Evolutionary conservation across 2,888 invertebrate genomes (phyloP), one percentile per base, ranked within the genome.

Genomic region (Elysia crispata): DNA sequence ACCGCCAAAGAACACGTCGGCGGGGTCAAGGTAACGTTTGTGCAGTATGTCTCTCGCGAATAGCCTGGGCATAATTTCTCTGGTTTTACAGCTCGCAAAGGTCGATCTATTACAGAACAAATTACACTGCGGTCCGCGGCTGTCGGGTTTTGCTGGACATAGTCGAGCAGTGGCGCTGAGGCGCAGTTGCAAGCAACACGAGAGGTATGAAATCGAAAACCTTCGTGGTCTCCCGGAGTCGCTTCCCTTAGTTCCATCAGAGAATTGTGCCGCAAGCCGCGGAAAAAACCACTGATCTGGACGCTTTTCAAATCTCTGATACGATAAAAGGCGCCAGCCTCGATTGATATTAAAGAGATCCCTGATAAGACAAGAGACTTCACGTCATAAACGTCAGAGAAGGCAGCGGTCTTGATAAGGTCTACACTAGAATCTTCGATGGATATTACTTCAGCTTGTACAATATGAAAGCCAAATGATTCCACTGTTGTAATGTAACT

Each of bases 231-330:
- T 20, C 73, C 73, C 13, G 78, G 72, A 5, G 72, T 78, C 6
- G 78, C 78, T 28, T 73, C 64, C 25, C 72, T 18, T 23, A 78
- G 66, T 13, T 30, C 28, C 78, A 72, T 73, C 20, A 78, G 0
- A 6, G 78, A 50, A 23, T 73, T 69, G 60, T 73, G 73, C 18
- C 41, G 50, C 33, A 78, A 1, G 0, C 62, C 50, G 13, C 20
- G 15, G 57, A 78, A 73, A 0, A 0, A 41, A 64, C 62, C 60
- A 1, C n/a, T 8, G 30, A 78, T 72, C 1, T 28, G 8, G 31
- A 78, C 72, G 0, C 41, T 78, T 11, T 73, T 8, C n/a, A 78
- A 30, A 3, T 64, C 30, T 11, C 20, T 15, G 6, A 72, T 49
- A 15, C 64, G 72, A 1, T 11, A 64, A 31, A 78, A 73, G 0